Percentiles rank a stretch among this genome's conserved stretches.
phyloP scores from a whole-genome alignment of 2,797 vertebrate genomes.

The Nannoperca obscura region DNA sequence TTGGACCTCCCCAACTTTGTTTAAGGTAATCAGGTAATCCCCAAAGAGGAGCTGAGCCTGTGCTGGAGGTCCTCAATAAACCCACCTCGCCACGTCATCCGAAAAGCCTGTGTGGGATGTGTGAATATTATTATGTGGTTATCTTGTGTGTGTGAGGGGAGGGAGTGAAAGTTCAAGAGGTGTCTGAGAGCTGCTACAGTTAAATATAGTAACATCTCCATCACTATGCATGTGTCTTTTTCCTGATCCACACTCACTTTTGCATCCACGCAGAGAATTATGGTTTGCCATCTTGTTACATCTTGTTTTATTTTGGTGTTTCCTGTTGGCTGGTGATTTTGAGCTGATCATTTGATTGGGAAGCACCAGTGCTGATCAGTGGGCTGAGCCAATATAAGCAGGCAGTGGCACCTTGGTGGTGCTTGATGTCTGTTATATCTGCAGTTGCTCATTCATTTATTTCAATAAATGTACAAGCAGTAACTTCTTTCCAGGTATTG shows the following conservation, averaged over 20 bases:
- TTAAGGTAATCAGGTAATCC: conserved; percentile 26
- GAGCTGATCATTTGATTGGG: too few species aligned
- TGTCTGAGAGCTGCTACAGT: conserved; percentile 27
- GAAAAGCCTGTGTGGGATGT: conserved; percentile 39
- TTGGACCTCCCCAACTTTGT: background rate
- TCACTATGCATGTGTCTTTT: background rate
- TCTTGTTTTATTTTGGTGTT: too few species aligned
- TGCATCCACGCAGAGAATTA: background rate
- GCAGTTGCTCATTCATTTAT: too few species aligned
- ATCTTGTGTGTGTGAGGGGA: background rate
- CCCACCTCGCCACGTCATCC: conserved; percentile 26
- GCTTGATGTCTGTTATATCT: too few species aligned
- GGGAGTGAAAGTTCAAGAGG: conserved; percentile 38
- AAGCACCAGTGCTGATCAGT: too few species aligned
- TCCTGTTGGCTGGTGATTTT: too few species aligned
- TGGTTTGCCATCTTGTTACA: too few species aligned
- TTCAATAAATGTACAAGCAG: too few species aligned
- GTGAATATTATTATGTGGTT: conserved; percentile 28
- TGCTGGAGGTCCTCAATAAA: conserved; percentile 8
- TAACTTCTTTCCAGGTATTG: too few species aligned
- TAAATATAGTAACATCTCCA: conserved; percentile 16
- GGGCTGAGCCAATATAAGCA: too few species aligned
- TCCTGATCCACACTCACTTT: background rate
- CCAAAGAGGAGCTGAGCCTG: background rate
- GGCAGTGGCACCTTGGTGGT: too few species aligned